Conservation (phyloP, 2,888 invertebrate genomes). For the Sthenelais limicola region DNA sequence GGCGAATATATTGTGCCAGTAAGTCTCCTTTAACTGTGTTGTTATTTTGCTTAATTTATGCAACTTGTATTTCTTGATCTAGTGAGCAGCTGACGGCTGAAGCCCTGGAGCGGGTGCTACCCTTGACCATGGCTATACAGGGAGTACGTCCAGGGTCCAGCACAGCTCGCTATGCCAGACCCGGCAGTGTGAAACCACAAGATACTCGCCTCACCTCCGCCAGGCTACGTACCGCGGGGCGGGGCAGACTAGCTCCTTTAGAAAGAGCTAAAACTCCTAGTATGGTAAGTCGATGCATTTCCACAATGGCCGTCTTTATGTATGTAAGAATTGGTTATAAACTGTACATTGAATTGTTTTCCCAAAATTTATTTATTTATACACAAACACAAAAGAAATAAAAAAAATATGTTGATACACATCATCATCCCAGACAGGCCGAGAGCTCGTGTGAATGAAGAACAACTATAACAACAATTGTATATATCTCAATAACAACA, state of each 20-base stretch:
- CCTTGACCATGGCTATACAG: background rate
- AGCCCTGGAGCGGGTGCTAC: background rate
- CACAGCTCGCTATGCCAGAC: conserved; percentile 7
- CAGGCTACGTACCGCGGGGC: conserved; percentile 24
- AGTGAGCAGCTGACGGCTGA: conserved; percentile 19
- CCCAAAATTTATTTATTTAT: too few species aligned
- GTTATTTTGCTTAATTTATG: background rate
- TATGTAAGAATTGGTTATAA: background rate
- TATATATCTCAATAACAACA: too few species aligned
- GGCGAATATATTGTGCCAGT: background rate
- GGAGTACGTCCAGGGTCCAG: conserved; percentile 35
- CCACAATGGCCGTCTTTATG: conserved; percentile 2
- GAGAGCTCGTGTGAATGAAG: too few species aligned
- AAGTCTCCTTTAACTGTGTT: background rate
- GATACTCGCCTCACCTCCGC: conserved; percentile 32
- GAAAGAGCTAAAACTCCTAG: conserved; percentile 42
- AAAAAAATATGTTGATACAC: too few species aligned
- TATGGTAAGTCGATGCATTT: conserved; percentile 24
- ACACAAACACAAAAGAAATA: too few species aligned
- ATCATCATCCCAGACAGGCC: too few species aligned
- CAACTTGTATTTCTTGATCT: background rate
- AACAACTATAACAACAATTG: too few species aligned
- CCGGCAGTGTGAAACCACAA: conserved; percentile 32
- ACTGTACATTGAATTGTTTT: background rate
- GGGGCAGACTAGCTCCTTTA: conserved; percentile 37